phyloP scores from a whole-genome alignment of 2,113 vertebrate genomes.

The Isichthys henryi region DNA sequence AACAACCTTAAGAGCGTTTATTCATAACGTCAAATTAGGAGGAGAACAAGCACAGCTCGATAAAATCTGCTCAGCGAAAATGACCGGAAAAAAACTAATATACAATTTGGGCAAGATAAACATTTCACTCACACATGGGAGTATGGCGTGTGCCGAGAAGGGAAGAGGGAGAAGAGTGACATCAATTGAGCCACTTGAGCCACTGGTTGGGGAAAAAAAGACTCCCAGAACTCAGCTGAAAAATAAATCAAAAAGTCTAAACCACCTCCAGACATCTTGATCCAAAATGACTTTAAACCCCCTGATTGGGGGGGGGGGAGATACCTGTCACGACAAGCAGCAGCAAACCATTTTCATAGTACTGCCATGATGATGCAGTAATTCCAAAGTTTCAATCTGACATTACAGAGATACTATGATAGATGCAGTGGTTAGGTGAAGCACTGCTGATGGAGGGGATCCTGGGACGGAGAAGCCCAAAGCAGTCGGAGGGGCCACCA shows the following conservation, averaged over 20 bases:
- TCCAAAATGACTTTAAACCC: background rate
- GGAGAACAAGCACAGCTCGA: constrained; percentile 5
- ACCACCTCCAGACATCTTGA: background rate
- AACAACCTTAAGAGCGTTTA: constrained; percentile 26
- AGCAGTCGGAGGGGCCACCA: background rate
- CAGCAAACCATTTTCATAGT: background rate
- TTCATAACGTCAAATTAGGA: constrained; percentile 18
- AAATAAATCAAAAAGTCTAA: background rate
- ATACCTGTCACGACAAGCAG: background rate
- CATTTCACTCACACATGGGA: constrained; percentile 19
- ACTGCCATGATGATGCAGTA: background rate
- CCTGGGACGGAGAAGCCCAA: background rate
- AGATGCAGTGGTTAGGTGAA: background rate
- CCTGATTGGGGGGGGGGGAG: background rate
- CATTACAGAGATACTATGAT: background rate
- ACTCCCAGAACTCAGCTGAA: background rate
- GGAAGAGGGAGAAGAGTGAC: background rate
- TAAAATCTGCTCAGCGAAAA: constrained; percentile 9
- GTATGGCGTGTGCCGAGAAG: constrained; percentile 10
- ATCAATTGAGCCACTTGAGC: background rate
- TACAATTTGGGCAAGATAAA: constrained; percentile 28
- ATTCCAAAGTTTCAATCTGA: background rate
- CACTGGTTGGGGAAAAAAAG: background rate
- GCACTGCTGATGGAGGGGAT: background rate
- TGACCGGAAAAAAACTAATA: constrained; percentile 19